Evolutionary conservation across 2,888 invertebrate genomes (phyloP), one percentile per base, ranked within the genome.

Genomic region (Catocala sponsa): DNA sequence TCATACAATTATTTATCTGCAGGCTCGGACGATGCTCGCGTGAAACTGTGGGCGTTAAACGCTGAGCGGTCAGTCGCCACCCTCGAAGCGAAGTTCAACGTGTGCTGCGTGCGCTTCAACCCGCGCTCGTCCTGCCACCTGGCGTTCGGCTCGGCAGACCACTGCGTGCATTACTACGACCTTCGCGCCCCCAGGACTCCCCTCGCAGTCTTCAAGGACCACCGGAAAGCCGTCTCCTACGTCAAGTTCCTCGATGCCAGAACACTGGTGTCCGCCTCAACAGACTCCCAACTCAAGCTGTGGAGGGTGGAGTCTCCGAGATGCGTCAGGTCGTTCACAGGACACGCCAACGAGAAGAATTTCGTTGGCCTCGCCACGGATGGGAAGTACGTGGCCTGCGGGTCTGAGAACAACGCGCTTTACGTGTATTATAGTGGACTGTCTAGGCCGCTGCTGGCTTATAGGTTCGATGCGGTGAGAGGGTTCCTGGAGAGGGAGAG

Each of bases 131-230:
- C 98, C 0, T 97, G 97, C 86, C 98, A 98, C 86, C 95, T 99
- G 64, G 98, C 98, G 1, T 99, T 98, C 92, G 99, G 99, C 11
- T 98, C 98, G n/a, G 99, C 99, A 32, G 99, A 99, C 93, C 99
- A 99, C 90, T 98, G 98, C 94, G 98, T 99, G 56, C 98, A 99
- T 90, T 98, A 99, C 87, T 99, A 98, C 90, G 99, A 99, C 93
- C 95, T 99, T 72, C 95, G 99, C 43, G 97, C 98, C 74, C 96
- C 97, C 83, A 96, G 97, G 62, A 96, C 97, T 70, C 97, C 98
- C 0, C 94, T 98, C 13, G 96, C 96, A 61, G 95, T 98, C 10
- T 98, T 99, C 86, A 96, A 97, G 78, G 98, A 98, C 42, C 99
- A 99, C 87, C 96, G 97, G 68, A 99, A 99, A 88, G 98, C 99